Evolutionary conservation across 2,113 vertebrate species (phyloP).

Genomic region (Neolamprologus caudopunctatus): DNA sequence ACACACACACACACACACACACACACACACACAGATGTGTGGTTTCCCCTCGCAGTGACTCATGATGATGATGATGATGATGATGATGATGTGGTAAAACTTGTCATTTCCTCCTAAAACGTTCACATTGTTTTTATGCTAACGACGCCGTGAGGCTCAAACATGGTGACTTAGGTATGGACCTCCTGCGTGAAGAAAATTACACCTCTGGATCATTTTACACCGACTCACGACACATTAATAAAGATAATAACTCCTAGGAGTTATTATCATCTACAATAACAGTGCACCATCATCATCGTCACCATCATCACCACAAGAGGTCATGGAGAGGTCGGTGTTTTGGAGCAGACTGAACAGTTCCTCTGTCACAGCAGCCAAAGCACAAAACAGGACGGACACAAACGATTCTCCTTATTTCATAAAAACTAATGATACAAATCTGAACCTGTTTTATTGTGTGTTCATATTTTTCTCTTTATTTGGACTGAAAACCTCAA

Average conservation of each 20-base stretch:
- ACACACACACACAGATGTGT: too few relatives aligned
- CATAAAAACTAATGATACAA: background rate
- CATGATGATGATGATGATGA: background rate
- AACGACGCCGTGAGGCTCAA: background rate
- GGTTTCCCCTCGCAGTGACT: background rate
- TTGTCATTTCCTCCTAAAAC: background rate
- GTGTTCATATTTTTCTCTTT: background rate
- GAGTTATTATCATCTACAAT: background rate
- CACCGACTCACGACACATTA: background rate
- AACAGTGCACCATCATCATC: background rate
- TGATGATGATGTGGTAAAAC: background rate
- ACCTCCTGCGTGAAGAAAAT: background rate
- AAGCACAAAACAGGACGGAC: background rate
- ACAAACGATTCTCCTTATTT: background rate
- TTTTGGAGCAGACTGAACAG: background rate
- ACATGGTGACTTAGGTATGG: background rate
- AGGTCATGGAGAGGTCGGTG: background rate
- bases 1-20: too few relatives aligned
- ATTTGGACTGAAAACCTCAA: background rate
- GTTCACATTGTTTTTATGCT: background rate
- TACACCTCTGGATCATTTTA: background rate
- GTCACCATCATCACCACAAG: background rate
- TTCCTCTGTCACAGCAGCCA: background rate
- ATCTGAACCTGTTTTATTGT: accelerated
- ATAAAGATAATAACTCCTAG: background rate